Evolutionary conservation across 2,113 vertebrate genomes (phyloP).

Genomic region (Rhegmatorhina hoffmannsi): DNA sequence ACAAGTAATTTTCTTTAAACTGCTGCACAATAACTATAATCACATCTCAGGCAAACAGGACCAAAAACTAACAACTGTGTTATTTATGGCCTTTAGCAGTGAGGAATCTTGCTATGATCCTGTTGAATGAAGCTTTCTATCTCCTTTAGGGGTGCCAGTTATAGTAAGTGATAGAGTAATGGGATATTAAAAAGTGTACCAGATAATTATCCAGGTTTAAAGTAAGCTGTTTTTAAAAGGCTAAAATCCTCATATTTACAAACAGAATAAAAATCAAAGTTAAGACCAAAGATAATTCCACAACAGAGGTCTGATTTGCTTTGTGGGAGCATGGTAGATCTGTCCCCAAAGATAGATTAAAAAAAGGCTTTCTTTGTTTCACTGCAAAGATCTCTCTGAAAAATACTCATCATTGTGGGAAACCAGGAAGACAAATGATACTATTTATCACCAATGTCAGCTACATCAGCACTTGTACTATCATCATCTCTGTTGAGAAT

Average conservation of each 20-base stretch:
- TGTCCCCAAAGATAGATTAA: neutral
- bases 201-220: conserved; percentile 21
- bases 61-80: neutral
- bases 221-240: neutral
- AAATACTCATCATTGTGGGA: neutral
- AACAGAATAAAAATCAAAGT: neutral
- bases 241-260: neutral
- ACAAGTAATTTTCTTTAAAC: neutral
- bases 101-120: neutral
- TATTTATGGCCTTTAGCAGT: conserved; percentile 1
- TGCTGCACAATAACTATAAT: conserved; percentile 41
- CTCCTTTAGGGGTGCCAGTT: neutral
- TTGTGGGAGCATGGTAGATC: neutral
- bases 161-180: neutral
- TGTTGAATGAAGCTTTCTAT: neutral
- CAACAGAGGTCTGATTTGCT: neutral
- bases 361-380: neutral
- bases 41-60: neutral
- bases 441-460: neutral
- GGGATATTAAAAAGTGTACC: neutral
- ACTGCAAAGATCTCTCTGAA: neutral
- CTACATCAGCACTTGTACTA: neutral
- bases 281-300: neutral
- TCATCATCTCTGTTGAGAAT: neutral
- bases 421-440: neutral